Conservation (phyloP, 2,113 vertebrate genomes). For the Thomomys bottae region DNA sequence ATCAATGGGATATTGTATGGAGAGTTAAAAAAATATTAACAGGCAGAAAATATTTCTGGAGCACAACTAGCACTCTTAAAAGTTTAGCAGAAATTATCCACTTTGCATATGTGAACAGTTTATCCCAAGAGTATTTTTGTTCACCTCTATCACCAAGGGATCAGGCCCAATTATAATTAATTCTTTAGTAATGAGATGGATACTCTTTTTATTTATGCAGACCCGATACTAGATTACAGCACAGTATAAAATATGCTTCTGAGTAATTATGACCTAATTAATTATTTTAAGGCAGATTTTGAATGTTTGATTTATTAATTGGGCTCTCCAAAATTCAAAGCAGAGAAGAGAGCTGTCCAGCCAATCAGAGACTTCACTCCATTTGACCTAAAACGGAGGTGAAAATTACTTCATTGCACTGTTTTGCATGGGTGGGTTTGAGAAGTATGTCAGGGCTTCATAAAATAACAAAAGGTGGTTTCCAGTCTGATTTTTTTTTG, state of each 20-base stretch:
- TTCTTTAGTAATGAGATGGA: conserved; percentile 74
- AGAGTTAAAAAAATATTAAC: background rate
- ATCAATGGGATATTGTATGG: background rate
- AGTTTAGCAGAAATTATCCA: conserved; percentile 39
- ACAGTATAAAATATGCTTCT: conserved; percentile 59
- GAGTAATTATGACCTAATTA: conserved; percentile 74
- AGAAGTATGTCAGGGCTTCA: conserved; percentile 63
- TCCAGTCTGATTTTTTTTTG: conserved; percentile 1
- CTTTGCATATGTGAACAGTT: conserved; percentile 19
- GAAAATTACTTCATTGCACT: conserved; percentile 50
- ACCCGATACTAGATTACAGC: conserved; percentile 71
- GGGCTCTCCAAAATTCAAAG: conserved; percentile 64
- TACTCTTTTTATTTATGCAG: conserved; percentile 65
- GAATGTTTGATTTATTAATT: conserved; percentile 76
- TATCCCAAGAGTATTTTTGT: conserved; percentile 43
- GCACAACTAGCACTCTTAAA: background rate
- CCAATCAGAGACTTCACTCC: conserved; percentile 34
- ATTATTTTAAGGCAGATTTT: conserved; percentile 75
- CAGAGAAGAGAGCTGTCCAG: conserved; percentile 56
- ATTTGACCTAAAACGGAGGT: conserved; percentile 49
- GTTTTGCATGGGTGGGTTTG: conserved; percentile 58
- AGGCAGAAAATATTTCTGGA: conserved; percentile 27
- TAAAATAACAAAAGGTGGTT: conserved; percentile 52
- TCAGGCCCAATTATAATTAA: conserved; percentile 74
- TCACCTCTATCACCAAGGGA: conserved; percentile 49